Conservation (phyloP, 2,888 invertebrate genomes). For the Scrobipalpa atriplicella region DNA sequence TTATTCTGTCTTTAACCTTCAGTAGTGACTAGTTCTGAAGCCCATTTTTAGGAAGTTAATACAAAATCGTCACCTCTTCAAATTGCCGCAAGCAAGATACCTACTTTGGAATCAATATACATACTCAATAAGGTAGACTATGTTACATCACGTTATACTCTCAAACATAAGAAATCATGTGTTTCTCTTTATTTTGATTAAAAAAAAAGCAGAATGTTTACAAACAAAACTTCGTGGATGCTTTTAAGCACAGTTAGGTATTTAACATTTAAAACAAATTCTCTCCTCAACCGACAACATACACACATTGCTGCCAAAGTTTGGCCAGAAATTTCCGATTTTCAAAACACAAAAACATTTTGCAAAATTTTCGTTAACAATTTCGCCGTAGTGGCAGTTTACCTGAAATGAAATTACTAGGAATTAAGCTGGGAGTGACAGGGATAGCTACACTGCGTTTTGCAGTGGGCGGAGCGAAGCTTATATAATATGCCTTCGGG, state of each 20-base stretch:
- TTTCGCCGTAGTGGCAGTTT: conserved; percentile 4
- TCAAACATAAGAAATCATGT: too few relatives aligned
- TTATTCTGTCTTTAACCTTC: too few relatives aligned
- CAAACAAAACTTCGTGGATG: too few relatives aligned
- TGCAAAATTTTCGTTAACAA: neutral
- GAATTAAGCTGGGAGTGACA: conserved; percentile 33
- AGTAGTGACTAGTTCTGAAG: too few relatives aligned
- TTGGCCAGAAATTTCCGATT: neutral
- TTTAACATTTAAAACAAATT: neutral
- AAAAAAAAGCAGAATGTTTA: too few relatives aligned
- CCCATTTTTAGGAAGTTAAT: too few relatives aligned
- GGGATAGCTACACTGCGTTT: conserved; percentile 46
- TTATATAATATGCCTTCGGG: conserved; percentile 27
- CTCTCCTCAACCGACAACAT: neutral
- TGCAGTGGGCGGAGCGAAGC: conserved; percentile 60
- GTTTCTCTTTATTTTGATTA: too few relatives aligned
- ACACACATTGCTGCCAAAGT: neutral
- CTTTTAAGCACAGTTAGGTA: neutral
- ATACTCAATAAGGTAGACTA: too few relatives aligned
- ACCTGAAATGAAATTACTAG: conserved; percentile 30
- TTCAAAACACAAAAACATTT: neutral
- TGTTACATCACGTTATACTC: too few relatives aligned
- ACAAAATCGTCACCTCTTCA: too few relatives aligned
- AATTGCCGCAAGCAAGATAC: too few relatives aligned
- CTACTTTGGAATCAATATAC: too few relatives aligned